A percentile compares a stretch with the other conserved stretches of the same genome.
Conservation (phyloP, 2,797 vertebrate species). For the Hapalemur alaotrensis region DNA sequence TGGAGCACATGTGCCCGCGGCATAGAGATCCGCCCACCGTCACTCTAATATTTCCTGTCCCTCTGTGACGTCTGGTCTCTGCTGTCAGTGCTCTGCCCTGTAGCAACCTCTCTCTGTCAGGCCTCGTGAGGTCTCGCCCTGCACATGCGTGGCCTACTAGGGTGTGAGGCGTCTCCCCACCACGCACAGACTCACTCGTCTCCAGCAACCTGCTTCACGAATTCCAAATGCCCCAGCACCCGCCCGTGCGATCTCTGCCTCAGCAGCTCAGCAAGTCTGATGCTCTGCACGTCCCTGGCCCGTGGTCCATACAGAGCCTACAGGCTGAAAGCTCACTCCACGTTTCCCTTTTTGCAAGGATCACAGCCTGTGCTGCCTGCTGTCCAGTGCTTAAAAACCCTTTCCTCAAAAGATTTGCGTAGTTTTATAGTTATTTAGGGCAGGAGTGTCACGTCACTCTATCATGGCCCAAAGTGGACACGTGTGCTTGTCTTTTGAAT, state of each 20-base stretch:
- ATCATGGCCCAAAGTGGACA: not conserved
- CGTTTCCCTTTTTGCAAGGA: not conserved
- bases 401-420: not conserved
- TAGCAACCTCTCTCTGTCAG: not conserved
- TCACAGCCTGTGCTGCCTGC: not conserved
- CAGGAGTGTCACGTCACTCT: not conserved
- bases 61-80: not conserved
- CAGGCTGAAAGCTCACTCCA: not conserved
- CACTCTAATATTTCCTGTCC: not conserved
- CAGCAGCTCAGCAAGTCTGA: not conserved
- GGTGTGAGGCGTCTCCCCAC: too few species aligned
- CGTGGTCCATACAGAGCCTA: accelerated
- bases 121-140: not conserved
- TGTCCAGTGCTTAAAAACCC: not conserved
- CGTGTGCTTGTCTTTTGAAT: not conserved
- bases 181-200: not conserved
- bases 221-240: not conserved
- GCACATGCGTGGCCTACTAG: not conserved
- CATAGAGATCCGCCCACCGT: accelerated
- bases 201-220: too few species aligned
- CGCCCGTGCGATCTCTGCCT: not conserved
- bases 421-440: not conserved
- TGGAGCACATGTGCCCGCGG: not conserved
- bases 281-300: accelerated
- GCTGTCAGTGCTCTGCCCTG: not conserved